Conservation (phyloP, 2,888 invertebrate genomes). For the Torymus texanus region DNA sequence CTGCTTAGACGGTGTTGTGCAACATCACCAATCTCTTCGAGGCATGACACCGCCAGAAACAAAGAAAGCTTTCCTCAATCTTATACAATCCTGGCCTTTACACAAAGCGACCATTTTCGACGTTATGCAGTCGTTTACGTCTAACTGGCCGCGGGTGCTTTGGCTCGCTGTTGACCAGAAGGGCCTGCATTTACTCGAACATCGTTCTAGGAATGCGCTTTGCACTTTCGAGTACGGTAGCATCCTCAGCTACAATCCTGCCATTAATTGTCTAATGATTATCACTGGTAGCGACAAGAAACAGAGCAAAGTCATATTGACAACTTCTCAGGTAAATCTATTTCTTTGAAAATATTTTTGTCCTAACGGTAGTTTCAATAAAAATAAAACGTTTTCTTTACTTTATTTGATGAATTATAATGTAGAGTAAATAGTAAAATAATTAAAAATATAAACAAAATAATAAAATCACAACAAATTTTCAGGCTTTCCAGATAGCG, state of each 20-base stretch:
- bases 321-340: constrained; percentile 87
- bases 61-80: constrained; percentile 93
- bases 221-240: constrained; percentile 94
- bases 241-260: constrained; percentile 93
- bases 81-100: constrained; percentile 95
- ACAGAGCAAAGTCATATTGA: constrained; percentile 94
- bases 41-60: constrained; percentile 92
- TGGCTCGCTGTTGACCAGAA: constrained; percentile 96
- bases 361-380: neutral
- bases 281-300: constrained; percentile 93
- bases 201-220: constrained; percentile 89
- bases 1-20: constrained; percentile 89
- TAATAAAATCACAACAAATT: neutral
- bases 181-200: constrained; percentile 92
- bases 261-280: constrained; percentile 93
- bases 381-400: neutral
- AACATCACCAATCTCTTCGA: constrained; percentile 92
- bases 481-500: constrained; percentile 93
- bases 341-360: neutral
- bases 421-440: too few species aligned
- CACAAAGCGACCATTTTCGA: constrained; percentile 95
- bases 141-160: constrained; percentile 94
- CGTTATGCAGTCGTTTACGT: constrained; percentile 97
- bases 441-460: too few species aligned
- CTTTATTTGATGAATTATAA: neutral